phyloP scores from a whole-genome alignment of 2,113 vertebrate genomes.

The Syrrhaptes paradoxus region DNA sequence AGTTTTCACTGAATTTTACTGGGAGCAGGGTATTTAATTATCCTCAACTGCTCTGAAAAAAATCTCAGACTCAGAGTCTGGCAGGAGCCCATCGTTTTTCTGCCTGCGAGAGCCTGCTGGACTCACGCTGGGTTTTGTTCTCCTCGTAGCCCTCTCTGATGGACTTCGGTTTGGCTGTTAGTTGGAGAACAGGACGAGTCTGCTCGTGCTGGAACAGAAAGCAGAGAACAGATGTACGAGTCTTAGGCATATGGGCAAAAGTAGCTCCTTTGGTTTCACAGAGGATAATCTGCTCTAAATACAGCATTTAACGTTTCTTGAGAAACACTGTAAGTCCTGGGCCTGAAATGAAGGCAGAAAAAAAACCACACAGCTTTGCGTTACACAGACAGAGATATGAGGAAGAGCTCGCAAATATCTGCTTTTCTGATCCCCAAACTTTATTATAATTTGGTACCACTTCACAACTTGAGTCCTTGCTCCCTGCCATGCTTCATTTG shows the following conservation, averaged over 20 bases:
- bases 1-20: neutral
- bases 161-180: neutral
- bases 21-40: neutral
- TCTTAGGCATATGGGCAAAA: neutral
- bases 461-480: neutral
- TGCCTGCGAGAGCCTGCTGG: neutral
- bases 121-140: neutral
- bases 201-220: neutral
- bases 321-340: neutral
- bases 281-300: neutral
- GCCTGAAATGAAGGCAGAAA: neutral
- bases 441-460: neutral
- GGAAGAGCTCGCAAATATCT: neutral
- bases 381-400: neutral
- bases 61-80: neutral
- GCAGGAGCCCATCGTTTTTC: neutral
- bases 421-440: neutral
- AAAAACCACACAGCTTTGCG: neutral
- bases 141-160: fast-evolving
- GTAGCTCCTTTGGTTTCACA: neutral
- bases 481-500: neutral
- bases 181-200: neutral
- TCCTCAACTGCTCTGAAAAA: neutral
- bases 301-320: neutral
- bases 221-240: neutral